Percentiles rank a stretch among this genome's conserved stretches.
Conservation (phyloP, 2,888 invertebrate genomes). For the Shargacucullia verbasci region DNA sequence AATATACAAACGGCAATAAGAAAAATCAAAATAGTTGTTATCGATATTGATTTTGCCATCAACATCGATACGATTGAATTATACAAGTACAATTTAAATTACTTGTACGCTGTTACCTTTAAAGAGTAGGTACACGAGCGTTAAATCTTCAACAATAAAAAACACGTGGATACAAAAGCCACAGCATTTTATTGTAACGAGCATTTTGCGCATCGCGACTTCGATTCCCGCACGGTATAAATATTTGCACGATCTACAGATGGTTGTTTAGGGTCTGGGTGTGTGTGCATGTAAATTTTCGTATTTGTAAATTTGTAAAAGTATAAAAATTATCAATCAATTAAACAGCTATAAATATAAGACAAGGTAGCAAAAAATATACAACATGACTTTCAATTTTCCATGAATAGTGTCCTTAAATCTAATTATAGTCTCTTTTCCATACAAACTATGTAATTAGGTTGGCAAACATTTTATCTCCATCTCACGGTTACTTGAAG, state of each 20-base stretch:
- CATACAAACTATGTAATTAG: constrained; percentile 22
- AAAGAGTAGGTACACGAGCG: constrained; percentile 26
- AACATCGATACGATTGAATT: too few species aligned
- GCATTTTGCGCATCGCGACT: too few species aligned
- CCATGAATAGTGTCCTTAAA: constrained; percentile 27
- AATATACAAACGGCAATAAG: too few species aligned
- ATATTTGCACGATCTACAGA: too few species aligned
- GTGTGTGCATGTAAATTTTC: too few species aligned
- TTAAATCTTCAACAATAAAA: constrained; percentile 6
- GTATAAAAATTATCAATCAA: constrained; percentile 27
- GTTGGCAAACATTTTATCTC: constrained; percentile 39
- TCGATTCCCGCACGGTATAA: too few species aligned
- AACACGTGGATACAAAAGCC: background rate
- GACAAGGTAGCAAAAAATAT: constrained; percentile 14
- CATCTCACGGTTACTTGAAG: constrained; percentile 22
- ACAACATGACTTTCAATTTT: constrained; percentile 26
- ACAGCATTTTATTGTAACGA: too few species aligned
- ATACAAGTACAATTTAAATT: too few species aligned
- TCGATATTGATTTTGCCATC: too few species aligned
- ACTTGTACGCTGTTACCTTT: background rate
- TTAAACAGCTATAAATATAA: constrained; percentile 7
- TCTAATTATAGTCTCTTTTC: constrained; percentile 37
- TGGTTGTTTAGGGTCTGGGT: too few species aligned
- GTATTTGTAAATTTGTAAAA: too few species aligned
- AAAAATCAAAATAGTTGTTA: too few species aligned